These are phyloP conservation scores for Scolopax rusticola DNA, from an alignment of 2,797 vertebrate genomes.

Conservation along the genomic window DNA sequence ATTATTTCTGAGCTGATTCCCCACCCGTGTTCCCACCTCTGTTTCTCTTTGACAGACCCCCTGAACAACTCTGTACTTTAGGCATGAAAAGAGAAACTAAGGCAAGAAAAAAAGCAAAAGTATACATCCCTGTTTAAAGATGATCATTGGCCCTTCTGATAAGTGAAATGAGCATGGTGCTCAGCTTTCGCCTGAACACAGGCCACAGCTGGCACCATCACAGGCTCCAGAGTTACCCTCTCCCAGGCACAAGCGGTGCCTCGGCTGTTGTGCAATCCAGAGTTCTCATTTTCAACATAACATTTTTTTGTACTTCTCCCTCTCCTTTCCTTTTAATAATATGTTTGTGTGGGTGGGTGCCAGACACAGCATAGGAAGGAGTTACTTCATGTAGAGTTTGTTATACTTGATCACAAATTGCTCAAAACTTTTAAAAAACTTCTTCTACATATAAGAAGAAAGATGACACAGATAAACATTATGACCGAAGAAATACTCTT, in stretches of 20 bases:
- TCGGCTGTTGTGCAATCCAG: slow-evolving; percentile 53
- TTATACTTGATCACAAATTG: slow-evolving; percentile 34
- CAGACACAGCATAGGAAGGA: slow-evolving; percentile 43
- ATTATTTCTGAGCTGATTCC: slow-evolving; percentile 3
- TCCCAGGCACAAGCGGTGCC: slow-evolving; percentile 51
- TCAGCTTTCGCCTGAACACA: not conserved
- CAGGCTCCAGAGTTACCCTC: slow-evolving; percentile 10
- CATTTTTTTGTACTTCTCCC: slow-evolving; percentile 48
- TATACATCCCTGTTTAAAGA: not conserved
- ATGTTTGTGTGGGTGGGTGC: slow-evolving; percentile 38
- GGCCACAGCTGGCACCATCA: not conserved
- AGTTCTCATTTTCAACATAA: slow-evolving; percentile 59
- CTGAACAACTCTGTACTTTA: not conserved
- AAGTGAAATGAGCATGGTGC: not conserved
- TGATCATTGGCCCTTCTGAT: not conserved
- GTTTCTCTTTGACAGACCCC: not conserved
- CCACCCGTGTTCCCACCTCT: not conserved
- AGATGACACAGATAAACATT: not conserved
- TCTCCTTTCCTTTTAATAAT: slow-evolving; percentile 48
- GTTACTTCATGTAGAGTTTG: slow-evolving; percentile 32
- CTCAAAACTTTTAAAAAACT: slow-evolving; percentile 6
- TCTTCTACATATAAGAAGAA: not conserved
- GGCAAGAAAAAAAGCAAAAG: not conserved
- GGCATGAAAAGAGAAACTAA: not conserved
- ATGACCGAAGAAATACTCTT: not conserved